Conservation (phyloP, 2,888 invertebrate genomes). For the Mamestra brassicae region DNA sequence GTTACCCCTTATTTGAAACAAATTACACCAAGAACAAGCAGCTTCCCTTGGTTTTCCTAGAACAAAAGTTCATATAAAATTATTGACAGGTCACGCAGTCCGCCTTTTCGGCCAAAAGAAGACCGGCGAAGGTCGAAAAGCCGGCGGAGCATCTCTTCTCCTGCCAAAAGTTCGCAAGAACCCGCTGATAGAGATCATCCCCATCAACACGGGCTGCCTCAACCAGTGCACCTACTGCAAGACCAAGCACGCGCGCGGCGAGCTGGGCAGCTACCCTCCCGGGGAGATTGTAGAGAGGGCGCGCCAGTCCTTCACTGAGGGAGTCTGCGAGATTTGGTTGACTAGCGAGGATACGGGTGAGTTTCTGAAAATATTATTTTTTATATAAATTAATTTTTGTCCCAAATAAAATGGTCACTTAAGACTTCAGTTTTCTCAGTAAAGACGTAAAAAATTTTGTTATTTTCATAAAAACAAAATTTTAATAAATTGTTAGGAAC, state of each 20-base stretch:
- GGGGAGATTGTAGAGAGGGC: constrained; percentile 97
- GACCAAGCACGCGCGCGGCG: constrained; percentile 99
- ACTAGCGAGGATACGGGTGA: constrained; percentile 99
- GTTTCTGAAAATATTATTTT: constrained; percentile 19
- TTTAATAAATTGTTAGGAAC: constrained; percentile 91
- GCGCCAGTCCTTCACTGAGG: constrained; percentile 96
- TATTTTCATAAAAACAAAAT: background rate
- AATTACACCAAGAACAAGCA: no score
- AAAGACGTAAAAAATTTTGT: no score
- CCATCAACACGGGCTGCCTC: constrained; percentile 98
- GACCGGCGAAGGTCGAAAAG: constrained; percentile 94
- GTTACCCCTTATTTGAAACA: no score
- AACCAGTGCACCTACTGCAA: constrained; percentile 99
- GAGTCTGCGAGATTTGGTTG: constrained; percentile 99
- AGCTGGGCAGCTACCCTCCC: constrained; percentile 98
- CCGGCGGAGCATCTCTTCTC: constrained; percentile 96
- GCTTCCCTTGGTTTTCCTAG: no score
- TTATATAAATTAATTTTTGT: no score
- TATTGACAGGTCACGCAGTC: constrained; percentile 92
- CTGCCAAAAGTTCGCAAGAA: constrained; percentile 99
- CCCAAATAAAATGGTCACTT: no score
- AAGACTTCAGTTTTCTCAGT: no score
- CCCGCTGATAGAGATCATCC: constrained; percentile 98
- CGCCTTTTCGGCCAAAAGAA: constrained; percentile 95
- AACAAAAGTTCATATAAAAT: no score